Base-by-base conservation (phyloP, 2,113 vertebrate genomes). In the Pterocles burchelli region DNA sequence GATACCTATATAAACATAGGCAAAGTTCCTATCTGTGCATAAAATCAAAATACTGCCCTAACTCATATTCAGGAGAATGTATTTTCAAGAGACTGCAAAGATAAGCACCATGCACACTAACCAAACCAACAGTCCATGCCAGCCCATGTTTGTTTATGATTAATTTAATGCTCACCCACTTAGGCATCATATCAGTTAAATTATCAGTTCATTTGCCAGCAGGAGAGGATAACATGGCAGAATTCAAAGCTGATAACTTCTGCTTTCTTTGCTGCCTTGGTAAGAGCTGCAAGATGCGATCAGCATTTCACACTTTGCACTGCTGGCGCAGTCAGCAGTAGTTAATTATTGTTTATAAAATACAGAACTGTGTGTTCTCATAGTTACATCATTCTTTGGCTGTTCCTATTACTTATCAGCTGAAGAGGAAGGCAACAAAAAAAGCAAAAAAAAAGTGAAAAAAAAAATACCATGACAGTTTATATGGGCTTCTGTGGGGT, bases 301-400 rank as follows among this genome's bases (percentile, higher is more conserved):
- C 86, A 76, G 87, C 77, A 54, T 88, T 95, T 95, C 66, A 66
- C 87, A 74, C 77, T 85, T 65, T 58, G 85, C 58, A 49, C 0
- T 1, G 85, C 87, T 8, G 0, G 38, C 7, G 1, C 16, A 68
- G 73, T 89, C 91, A 94, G 87, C 91, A 95, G 81, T 73, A 65
- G 51, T 92, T 96, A 96, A 95, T 85, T 89, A 91, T 76, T 94
- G 94, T 82, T 95, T 95, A 66, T 79, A 82, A 95, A 85, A 93
- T 31, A 49, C 81, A 79, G 93, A 92, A 94, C 89, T 82, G 13
- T 24, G 66, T 88, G 93, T 97, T 91, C 94, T 89, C 8, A 2
- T 66, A 81, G 66, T 81, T 62, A 55, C 89, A 84, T 87, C 94
- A 85, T 26, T 88, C 54, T 49, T 84, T 92, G 95, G 87, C 87